These are phyloP conservation scores for Apodemus sylvaticus DNA, from an alignment of 2,113 vertebrate genomes.

Conservation along the genomic window DNA sequence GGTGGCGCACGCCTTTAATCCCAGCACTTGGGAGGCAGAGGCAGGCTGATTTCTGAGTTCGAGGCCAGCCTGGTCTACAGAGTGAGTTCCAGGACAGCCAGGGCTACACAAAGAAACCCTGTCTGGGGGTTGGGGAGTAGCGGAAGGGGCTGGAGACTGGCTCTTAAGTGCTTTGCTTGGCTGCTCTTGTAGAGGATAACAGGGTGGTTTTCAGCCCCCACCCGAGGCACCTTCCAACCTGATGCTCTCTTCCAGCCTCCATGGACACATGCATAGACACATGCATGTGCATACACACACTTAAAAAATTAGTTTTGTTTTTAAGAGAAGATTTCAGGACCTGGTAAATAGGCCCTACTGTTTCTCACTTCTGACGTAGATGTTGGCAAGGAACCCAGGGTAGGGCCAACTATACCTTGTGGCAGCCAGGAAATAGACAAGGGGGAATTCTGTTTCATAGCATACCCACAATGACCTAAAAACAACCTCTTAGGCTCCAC, in stretches of 20 bases:
- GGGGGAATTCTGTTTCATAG: not conserved
- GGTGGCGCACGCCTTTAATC: no score
- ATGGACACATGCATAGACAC: not conserved
- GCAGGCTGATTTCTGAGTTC: no score
- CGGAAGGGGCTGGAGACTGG: not conserved
- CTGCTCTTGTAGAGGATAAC: not conserved
- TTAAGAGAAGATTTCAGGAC: not conserved
- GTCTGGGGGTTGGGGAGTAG: not conserved
- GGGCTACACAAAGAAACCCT: no score
- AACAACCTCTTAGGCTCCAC: not conserved
- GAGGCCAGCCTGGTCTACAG: no score
- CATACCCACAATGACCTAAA: not conserved
- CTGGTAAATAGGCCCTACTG: not conserved
- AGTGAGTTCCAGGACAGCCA: no score
- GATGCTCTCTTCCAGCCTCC: not conserved
- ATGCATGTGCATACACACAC: not conserved
- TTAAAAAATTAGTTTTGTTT: not conserved
- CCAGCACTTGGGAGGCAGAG: no score
- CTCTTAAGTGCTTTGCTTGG: no score
- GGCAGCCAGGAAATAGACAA: not conserved
- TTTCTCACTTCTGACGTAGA: not conserved
- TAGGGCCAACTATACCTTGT: not conserved
- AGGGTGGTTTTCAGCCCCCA: not conserved
- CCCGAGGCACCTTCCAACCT: not conserved
- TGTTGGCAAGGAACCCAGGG: not conserved